Conservation (phyloP, 2,888 invertebrate genomes). For the Leptothorax acervorum region DNA sequence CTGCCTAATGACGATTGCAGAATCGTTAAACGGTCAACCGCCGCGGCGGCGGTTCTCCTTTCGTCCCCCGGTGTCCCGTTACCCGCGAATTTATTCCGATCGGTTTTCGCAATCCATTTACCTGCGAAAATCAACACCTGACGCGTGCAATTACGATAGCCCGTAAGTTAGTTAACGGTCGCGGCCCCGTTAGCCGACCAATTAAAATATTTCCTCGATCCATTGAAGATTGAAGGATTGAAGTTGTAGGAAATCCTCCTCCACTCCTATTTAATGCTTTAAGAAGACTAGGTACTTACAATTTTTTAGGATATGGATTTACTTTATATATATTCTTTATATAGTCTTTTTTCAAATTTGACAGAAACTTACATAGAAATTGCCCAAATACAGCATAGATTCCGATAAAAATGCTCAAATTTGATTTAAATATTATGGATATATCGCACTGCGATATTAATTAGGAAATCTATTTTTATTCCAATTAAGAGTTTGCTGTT, state of each 20-base stretch:
- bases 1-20: conserved; percentile 70
- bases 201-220: neutral
- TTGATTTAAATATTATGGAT: neutral
- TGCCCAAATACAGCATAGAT: neutral
- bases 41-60: conserved; percentile 24
- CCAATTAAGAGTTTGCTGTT: too few species aligned
- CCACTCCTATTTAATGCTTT: neutral
- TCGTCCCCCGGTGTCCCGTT: conserved; percentile 61
- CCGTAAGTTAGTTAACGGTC: conserved; percentile 21
- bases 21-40: conserved; percentile 76
- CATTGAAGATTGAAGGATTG: neutral
- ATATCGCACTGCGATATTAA: neutral
- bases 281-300: neutral
- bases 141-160: conserved; percentile 32
- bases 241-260: neutral
- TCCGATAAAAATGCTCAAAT: neutral
- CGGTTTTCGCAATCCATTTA: conserved; percentile 42
- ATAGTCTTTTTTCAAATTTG: neutral
- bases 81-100: conserved; percentile 64
- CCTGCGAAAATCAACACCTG: conserved; percentile 22
- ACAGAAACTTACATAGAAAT: neutral
- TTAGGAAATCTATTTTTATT: neutral
- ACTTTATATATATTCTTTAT: neutral
- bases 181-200: neutral
- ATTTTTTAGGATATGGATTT: neutral